phyloP scores from a whole-genome alignment of 1,140 invertebrate genomes.

The Drosophila simulans region DNA sequence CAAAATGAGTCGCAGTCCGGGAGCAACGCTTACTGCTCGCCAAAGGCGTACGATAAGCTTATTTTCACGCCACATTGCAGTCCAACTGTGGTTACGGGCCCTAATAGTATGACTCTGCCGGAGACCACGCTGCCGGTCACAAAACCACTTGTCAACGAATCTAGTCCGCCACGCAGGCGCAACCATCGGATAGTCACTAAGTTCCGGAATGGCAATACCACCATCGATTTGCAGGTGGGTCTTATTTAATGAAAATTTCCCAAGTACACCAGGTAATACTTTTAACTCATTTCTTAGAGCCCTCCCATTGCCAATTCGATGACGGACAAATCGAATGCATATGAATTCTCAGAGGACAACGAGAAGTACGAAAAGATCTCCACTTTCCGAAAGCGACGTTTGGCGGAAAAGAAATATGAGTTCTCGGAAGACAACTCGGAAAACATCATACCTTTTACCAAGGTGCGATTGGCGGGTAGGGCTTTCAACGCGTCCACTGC shows the following conservation, averaged over 20 bases:
- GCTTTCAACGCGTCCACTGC: conserved; percentile 52
- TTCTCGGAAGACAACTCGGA: conserved; percentile 94
- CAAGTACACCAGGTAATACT: no score
- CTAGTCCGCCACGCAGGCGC: conserved; percentile 64
- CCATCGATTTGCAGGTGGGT: conserved; percentile 68
- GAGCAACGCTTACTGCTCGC: conserved; percentile 26
- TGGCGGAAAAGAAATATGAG: conserved; percentile 96
- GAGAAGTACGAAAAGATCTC: conserved; percentile 93
- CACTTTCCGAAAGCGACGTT: conserved; percentile 90
- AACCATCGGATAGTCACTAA: conserved; percentile 80
- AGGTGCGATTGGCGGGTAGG: conserved; percentile 71
- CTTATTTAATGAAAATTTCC: neutral
- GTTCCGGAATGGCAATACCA: conserved; percentile 78
- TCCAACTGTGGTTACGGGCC: conserved; percentile 10
- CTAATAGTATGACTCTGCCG: conserved; percentile 38
- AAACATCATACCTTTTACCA: conserved; percentile 91
- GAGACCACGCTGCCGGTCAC: conserved; percentile 57
- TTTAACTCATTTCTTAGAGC: conserved; percentile 17
- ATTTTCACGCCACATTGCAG: conserved; percentile 63
- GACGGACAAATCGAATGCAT: conserved; percentile 87
- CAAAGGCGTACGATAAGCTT: conserved; percentile 47
- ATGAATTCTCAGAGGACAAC: conserved; percentile 93
- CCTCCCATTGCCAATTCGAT: conserved; percentile 55
- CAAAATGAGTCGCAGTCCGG: conserved; percentile 25
- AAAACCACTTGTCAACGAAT: conserved; percentile 42